Evolutionary conservation across 1,140 invertebrate species (phyloP).

Genomic region (Leptinotarsa texana): DNA sequence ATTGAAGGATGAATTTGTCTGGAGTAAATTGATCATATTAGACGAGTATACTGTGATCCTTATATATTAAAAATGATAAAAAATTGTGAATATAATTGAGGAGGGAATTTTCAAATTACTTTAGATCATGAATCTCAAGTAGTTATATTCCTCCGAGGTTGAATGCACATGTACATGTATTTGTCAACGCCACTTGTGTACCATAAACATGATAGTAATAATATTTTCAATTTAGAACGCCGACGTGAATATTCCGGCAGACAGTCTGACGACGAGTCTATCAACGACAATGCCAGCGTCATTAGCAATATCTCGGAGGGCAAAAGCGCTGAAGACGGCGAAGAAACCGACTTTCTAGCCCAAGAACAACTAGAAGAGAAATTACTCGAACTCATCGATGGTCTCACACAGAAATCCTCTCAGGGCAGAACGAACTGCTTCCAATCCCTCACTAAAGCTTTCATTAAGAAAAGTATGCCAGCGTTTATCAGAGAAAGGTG

Average conservation of each 20-base stretch:
- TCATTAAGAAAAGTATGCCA: conserved; percentile 79
- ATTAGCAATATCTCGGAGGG: conserved; percentile 67
- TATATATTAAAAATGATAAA: too few relatives aligned
- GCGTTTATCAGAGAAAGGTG: conserved; percentile 74
- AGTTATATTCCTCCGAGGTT: too few relatives aligned
- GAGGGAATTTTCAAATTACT: too few relatives aligned
- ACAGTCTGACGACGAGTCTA: conserved; percentile 67
- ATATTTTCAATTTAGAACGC: conserved; percentile 40
- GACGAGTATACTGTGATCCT: too few relatives aligned
- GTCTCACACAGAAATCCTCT: conserved; percentile 80
- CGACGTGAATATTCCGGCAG: conserved; percentile 28
- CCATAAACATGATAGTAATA: too few relatives aligned
- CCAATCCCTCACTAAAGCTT: conserved; percentile 71
- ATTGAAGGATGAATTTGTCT: too few relatives aligned
- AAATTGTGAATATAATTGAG: too few relatives aligned
- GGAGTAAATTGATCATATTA: too few relatives aligned
- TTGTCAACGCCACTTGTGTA: too few relatives aligned
- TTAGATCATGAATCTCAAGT: too few relatives aligned
- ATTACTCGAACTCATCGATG: conserved; percentile 83
- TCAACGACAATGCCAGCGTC: conserved; percentile 72
- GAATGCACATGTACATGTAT: too few relatives aligned
- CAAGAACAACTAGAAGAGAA: conserved; percentile 88
- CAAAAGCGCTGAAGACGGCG: conserved; percentile 64
- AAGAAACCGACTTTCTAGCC: conserved; percentile 62
- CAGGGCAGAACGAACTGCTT: conserved; percentile 77